A percentile compares a stretch with the other conserved stretches of the same genome.
phyloP scores from a whole-genome alignment of 2,113 vertebrate species.

The Syrrhaptes paradoxus region DNA sequence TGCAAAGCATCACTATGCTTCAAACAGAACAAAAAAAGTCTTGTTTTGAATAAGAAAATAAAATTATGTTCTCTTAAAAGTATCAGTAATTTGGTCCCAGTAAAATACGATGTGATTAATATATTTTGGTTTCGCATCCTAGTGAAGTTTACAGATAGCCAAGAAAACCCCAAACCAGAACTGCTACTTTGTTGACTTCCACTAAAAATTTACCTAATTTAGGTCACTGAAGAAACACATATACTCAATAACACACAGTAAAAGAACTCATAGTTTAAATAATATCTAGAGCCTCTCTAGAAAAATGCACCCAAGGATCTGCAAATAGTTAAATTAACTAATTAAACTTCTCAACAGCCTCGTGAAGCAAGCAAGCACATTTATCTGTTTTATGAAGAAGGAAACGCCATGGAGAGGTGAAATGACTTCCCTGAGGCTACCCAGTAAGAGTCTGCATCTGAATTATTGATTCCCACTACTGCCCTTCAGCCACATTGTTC shows the following conservation, averaged over 20 bases:
- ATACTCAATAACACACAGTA: background rate
- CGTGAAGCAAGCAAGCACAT: constrained; percentile 2
- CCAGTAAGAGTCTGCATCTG: constrained; percentile 32
- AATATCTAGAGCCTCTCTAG: constrained; percentile 6
- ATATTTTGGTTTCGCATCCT: background rate
- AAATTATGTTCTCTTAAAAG: background rate
- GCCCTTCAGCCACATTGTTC: background rate
- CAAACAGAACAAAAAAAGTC: background rate
- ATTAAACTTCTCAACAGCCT: constrained; percentile 50
- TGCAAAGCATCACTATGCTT: background rate
- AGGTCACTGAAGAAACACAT: background rate
- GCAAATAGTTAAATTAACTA: constrained; percentile 18
- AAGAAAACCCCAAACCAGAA: background rate
- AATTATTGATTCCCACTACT: constrained; percentile 38
- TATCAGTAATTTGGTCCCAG: background rate
- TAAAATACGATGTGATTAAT: background rate
- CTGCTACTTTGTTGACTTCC: background rate
- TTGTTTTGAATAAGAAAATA: background rate
- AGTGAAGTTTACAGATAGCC: background rate
- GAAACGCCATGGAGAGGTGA: constrained; percentile 28
- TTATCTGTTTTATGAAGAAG: constrained; percentile 40
- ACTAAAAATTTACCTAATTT: background rate
- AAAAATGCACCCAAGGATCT: background rate
- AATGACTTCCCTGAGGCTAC: constrained; percentile 14
- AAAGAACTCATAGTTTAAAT: background rate